Evolutionary conservation across 1,140 invertebrate genomes (phyloP), one percentile per base, ranked within the genome.

Genomic region (Cardiocondyla obscurior): DNA sequence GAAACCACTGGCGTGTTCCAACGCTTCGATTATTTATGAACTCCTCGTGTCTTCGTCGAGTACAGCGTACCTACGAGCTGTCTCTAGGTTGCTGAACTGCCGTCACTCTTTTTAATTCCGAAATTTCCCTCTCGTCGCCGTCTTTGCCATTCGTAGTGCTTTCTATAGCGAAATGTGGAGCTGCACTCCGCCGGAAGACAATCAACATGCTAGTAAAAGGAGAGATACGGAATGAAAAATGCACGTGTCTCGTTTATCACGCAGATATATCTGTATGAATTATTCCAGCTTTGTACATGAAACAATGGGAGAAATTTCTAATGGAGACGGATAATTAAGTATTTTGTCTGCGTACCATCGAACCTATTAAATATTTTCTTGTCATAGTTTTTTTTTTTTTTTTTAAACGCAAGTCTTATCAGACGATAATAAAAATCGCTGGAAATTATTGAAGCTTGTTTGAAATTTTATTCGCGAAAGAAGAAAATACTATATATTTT

Each of bases 1-100:
- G 93, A 94, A 94, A 94, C 92, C 90, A 91, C 92, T 91, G 90
- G 88, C 89, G 91, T 91, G 90, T 90, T 89, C 90, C 86, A 89
- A 81, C 85, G 91, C 91, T 93, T 94, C 92, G 93, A 94, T 94
- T 94, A 94, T 94, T 94, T 94, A 94, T 94, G 92, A 94, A 91
- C 89, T 92, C 73, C 82, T 90, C 89, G 89, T 90, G 90, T 90
- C 92, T 93, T 92, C 91, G 90, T 91, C 89, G 88, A 85, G 55
- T 84, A 88, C 88, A 82, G 33, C 90, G 88, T 87, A 89, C 85
- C 70, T 84, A 81, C 87, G 72, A 62, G 67, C 72, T 84, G 84
- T 81, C 73, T 72, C 53, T 87, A 85, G 90, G 91, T 92, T 90
- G 89, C 91, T 92, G 91, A 91, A 92, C 90, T 85, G 88, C 88